These are phyloP conservation scores for Parapsyche elsis DNA, from an alignment of 1,140 invertebrate genomes.

Conservation along the genomic window DNA sequence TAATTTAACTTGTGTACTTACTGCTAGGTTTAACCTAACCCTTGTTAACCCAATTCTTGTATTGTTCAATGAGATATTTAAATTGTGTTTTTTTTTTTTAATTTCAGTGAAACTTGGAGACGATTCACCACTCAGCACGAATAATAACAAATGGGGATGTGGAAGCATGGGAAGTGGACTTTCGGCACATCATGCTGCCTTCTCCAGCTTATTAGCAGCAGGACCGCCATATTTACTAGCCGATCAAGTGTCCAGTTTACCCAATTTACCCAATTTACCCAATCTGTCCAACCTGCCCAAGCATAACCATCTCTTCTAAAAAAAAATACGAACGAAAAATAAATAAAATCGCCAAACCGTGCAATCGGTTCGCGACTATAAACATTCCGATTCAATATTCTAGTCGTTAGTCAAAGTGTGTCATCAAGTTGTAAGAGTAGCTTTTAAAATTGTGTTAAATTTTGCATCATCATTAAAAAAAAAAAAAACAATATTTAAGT, in stretches of 20 bases:
- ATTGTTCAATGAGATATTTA: not conserved
- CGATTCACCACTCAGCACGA: constrained; percentile 60
- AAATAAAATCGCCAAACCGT: too few species aligned
- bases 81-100: constrained; percentile 40
- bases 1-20: too few species aligned
- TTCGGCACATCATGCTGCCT: constrained; percentile 49
- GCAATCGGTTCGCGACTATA: not conserved
- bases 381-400: not conserved
- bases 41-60: too few species aligned
- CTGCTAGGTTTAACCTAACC: too few species aligned
- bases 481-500: not conserved
- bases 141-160: constrained; percentile 61
- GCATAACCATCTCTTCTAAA: constrained; percentile 55
- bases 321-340: not conserved
- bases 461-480: not conserved
- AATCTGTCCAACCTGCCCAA: constrained; percentile 44
- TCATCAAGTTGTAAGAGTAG: too few species aligned
- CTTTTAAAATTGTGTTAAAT: too few species aligned
- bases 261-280: constrained; percentile 36
- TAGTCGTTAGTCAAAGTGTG: too few species aligned
- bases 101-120: constrained; percentile 63
- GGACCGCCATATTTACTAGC: constrained; percentile 53
- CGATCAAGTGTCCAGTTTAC: constrained; percentile 51
- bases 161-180: constrained; percentile 39
- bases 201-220: constrained; percentile 49